Evolutionary conservation across 1,140 invertebrate species (phyloP).

Genomic region (Aphaenogaster rudis): DNA sequence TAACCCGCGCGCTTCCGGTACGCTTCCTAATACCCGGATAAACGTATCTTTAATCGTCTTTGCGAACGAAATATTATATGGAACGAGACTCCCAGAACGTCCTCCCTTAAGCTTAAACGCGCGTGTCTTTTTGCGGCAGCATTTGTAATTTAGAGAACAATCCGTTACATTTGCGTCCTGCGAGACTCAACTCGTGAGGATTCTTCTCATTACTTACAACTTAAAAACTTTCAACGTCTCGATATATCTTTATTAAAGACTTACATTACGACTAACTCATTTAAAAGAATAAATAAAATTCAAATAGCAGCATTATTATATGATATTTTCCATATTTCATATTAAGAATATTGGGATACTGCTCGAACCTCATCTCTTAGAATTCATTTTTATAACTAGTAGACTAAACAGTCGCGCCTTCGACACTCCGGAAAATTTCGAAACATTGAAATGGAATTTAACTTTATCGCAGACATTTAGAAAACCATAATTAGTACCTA

Average conservation of each 20-base stretch:
- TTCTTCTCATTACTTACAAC: neutral
- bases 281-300: neutral
- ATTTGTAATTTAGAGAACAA: neutral
- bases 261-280: neutral
- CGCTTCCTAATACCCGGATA: neutral
- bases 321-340: neutral
- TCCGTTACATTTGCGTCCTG: neutral
- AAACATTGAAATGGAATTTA: no score
- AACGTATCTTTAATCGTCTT: constrained; percentile 17
- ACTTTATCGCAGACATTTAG: neutral
- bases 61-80: neutral
- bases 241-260: neutral
- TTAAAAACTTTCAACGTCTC: constrained; percentile 1
- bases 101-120: neutral
- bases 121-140: neutral
- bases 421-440: neutral
- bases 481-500: neutral
- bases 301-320: neutral
- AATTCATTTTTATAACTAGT: neutral
- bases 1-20: neutral
- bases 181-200: no score
- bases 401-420: neutral
- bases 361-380: neutral
- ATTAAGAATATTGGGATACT: neutral
- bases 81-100: neutral